Evolutionary conservation across 2,113 vertebrate genomes (phyloP).

Genomic region (Suricata suricatta): DNA sequence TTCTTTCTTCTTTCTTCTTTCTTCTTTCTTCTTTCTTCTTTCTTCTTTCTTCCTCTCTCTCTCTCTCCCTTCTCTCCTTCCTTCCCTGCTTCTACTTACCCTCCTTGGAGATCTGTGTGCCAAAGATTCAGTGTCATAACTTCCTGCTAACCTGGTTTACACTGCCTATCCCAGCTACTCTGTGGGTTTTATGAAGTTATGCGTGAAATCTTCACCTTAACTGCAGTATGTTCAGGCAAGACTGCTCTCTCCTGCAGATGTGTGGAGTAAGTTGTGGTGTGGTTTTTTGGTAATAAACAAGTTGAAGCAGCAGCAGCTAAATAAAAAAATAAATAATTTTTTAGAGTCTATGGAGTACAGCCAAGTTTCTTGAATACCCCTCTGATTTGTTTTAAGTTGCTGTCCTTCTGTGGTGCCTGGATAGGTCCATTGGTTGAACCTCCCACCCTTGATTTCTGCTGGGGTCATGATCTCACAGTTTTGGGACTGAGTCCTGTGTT

Average conservation of each 20-base stretch:
- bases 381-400: not conserved
- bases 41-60: not conserved
- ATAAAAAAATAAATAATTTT: not conserved
- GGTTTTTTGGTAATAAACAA: conserved; percentile 96
- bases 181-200: conserved; percentile 93
- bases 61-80: conserved; percentile 47
- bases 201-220: conserved; percentile 98
- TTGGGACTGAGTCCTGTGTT: too few species aligned
- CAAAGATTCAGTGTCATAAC: conserved; percentile 92
- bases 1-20: not conserved
- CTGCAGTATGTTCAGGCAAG: conserved; percentile 96
- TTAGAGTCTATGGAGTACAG: not conserved
- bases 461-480: too few species aligned
- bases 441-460: too few species aligned
- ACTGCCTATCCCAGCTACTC: conserved; percentile 94
- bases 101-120: conserved; percentile 93
- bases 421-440: too few species aligned
- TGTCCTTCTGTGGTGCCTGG: not conserved
- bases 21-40: too few species aligned
- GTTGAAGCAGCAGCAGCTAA: conserved; percentile 91
- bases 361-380: not conserved
- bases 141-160: conserved; percentile 91
- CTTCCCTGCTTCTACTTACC: conserved; percentile 73
- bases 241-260: conserved; percentile 94
- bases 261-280: conserved; percentile 94